Base-by-base conservation (phyloP, 1,140 invertebrate genomes). In the Pomacea maculata region DNA sequence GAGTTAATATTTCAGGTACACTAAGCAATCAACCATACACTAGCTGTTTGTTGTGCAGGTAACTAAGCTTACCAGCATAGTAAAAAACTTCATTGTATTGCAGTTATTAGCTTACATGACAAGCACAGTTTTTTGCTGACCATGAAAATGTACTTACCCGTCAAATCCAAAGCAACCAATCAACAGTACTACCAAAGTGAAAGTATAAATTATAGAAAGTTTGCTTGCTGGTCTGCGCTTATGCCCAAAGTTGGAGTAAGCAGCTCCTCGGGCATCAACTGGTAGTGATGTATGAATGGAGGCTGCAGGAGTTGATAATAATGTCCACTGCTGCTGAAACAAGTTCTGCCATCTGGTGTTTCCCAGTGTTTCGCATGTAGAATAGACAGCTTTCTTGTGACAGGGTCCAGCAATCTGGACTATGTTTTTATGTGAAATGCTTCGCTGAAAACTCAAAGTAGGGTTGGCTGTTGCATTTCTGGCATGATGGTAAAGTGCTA, bases 201-300 rank as follows among this genome's bases (percentile, higher is more conserved):
- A n/a, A 45, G 45, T 61, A 55, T 85, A 85, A 21, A 77, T 61
- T 52, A 17, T 34, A 11, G 79, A 55, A 34, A 63, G 75, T 70
- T 79, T 80, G 29, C 76, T 65, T 4, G 68, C n/a, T 78, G 73
- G 80, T 54, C 70, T 81, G 25, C 45, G 70, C 72, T 81, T 83
- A 68, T 83, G 84, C 25, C 73, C 80, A 80, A 85, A 85, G 25
- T 82, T 78, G 34, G 84, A 82, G 45, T 83, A 83, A 5, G 72
- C 17, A 17, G 65, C 67, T 63, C 80, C 64, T 73, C 19, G 55
- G 55, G 54, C 72, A 54, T n/a, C 10, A 8, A 64, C 1, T 54
- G 29, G 34, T 12, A n/a, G 17, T 63, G 70, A 80, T 73, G 78
- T 80, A 17, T 74, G 78, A 29, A 80, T n/a, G 29, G 19, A 61